Percentiles rank a stretch among this genome's conserved stretches.
phyloP scores from a whole-genome alignment of 2,888 invertebrate genomes.

The Machimus rusticus region DNA sequence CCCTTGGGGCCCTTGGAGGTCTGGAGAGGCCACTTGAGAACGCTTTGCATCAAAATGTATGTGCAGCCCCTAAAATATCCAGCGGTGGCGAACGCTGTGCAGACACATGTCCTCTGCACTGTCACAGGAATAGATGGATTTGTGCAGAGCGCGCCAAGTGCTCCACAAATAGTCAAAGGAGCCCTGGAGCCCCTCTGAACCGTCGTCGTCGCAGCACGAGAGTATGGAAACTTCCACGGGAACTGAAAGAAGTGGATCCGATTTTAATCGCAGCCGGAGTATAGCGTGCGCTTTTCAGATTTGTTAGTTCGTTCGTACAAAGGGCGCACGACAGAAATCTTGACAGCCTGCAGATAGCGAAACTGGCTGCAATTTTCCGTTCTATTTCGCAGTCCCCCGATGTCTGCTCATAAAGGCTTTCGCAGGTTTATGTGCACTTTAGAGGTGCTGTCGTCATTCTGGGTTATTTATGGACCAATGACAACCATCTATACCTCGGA shows the following conservation, averaged over 20 bases:
- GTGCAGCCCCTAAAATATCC: not conserved
- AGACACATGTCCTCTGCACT: conserved; percentile 10
- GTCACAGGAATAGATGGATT: conserved; percentile 27
- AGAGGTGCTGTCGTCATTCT: not conserved
- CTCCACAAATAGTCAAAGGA: conserved; percentile 29
- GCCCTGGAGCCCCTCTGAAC: not conserved
- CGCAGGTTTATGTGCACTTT: not conserved
- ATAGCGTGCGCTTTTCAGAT: not conserved
- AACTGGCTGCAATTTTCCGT: not conserved
- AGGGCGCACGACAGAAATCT: not conserved
- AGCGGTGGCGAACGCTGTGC: not conserved
- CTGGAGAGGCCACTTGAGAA: not conserved
- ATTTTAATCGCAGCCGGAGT: conserved; percentile 13
- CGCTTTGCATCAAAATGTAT: conserved; percentile 9
- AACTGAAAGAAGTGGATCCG: conserved; percentile 24
- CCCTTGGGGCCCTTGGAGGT: not conserved
- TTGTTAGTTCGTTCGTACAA: not conserved
- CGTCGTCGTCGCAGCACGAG: not conserved
- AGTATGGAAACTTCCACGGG: not conserved
- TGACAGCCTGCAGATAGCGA: not conserved
- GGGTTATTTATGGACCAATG: not conserved
- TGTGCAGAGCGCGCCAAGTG: not conserved
- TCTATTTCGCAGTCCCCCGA: not conserved
- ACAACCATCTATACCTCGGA: not conserved
- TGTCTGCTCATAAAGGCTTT: not conserved